These are phyloP conservation scores for Drosophila obscura DNA, from an alignment of 1,140 invertebrate genomes.

Conservation along the genomic window DNA sequence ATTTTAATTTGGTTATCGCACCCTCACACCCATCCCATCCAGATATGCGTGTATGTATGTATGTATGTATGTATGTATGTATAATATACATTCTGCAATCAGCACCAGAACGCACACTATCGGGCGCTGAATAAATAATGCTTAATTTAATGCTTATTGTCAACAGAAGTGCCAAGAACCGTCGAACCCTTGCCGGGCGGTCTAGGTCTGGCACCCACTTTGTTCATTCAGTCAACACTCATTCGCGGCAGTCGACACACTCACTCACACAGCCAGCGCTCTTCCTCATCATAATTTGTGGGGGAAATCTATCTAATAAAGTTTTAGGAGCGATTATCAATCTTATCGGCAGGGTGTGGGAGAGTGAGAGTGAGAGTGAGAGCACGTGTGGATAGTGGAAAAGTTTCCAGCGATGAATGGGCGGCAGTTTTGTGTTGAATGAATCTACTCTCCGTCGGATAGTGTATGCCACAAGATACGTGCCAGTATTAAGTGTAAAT, in stretches of 20 bases:
- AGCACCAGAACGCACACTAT: constrained; percentile 50
- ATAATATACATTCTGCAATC: constrained; percentile 33
- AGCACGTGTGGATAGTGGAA: constrained; percentile 25
- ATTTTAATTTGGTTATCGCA: constrained; percentile 77
- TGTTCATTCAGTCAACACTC: constrained; percentile 43
- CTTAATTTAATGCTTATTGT: constrained; percentile 71
- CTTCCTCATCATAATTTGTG: constrained; percentile 32
- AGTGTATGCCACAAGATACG: constrained; percentile 3
- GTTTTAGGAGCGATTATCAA: constrained; percentile 33
- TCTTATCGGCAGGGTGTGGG: constrained; percentile 25
- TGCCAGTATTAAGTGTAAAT: constrained; percentile 7
- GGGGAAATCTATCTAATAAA: constrained; percentile 40
- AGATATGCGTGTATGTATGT: background rate
- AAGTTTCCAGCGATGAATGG: constrained; percentile 38
- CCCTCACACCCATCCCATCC: constrained; percentile 1
- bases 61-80: too few species aligned
- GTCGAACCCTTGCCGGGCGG: constrained; percentile 58
- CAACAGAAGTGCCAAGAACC: constrained; percentile 60
- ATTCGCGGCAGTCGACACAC: constrained; percentile 9
- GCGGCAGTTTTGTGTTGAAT: background rate
- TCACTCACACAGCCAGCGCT: background rate
- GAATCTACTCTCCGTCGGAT: background rate
- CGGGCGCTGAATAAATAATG: constrained; percentile 72
- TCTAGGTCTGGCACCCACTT: constrained; percentile 22
- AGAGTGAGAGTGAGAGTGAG: background rate